Conservation (phyloP, 2,113 vertebrate species). For the Poeciliopsis retropinna region DNA sequence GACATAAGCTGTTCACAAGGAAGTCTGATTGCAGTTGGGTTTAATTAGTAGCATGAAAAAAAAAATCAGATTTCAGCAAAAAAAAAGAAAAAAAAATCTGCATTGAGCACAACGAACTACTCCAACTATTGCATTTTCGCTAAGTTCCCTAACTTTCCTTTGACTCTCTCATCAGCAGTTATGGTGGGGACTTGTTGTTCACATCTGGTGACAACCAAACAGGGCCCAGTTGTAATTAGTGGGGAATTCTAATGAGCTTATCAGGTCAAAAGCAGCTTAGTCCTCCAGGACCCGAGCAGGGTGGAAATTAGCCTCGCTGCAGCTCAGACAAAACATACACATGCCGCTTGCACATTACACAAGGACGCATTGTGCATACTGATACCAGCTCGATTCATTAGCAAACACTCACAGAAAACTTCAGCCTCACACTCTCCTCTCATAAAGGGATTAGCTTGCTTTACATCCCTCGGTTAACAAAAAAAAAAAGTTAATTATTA, state of each 20-base stretch:
- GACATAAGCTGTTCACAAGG: no score
- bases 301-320: constrained; percentile 75
- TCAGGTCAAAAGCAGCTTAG: constrained; percentile 84
- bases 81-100: no score
- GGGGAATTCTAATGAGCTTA: constrained; percentile 86
- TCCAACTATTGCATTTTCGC: background rate
- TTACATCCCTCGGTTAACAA: constrained; percentile 72
- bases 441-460: constrained; percentile 76
- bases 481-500: constrained; percentile 71
- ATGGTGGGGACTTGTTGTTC: constrained; percentile 63
- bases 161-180: constrained; percentile 38
- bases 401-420: constrained; percentile 70
- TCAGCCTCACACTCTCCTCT: constrained; percentile 57
- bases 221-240: constrained; percentile 77
- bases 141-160: constrained; percentile 12
- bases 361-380: constrained; percentile 73
- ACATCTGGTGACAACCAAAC: constrained; percentile 72
- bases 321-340: constrained; percentile 56
- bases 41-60: no score
- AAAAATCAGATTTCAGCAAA: no score
- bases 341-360: constrained; percentile 52
- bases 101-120: background rate
- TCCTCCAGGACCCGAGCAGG: constrained; percentile 76
- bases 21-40: no score
- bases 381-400: constrained; percentile 73